phyloP scores from a whole-genome alignment of 2,113 vertebrate species.

The Oncorhynchus mykiss region DNA sequence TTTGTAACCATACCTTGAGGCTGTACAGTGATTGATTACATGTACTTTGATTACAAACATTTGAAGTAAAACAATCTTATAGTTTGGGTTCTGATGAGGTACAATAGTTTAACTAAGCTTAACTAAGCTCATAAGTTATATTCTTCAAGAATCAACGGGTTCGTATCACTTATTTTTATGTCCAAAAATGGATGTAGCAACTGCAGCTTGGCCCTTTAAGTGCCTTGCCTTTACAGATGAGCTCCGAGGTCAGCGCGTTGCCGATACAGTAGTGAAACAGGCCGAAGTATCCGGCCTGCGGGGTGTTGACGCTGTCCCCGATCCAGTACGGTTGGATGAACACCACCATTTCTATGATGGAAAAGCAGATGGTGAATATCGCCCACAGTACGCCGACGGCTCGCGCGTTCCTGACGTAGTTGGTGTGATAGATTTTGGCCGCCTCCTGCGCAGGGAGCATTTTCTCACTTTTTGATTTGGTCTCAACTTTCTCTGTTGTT shows the following conservation, averaged over 20 bases:
- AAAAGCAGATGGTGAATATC: constrained; percentile 92
- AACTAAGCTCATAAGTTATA: constrained; percentile 90
- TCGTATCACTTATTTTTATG: constrained; percentile 92
- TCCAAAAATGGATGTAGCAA: constrained; percentile 92
- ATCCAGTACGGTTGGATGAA: constrained; percentile 99
- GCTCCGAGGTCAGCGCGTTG: constrained; percentile 91
- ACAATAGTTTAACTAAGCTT: constrained; percentile 80
- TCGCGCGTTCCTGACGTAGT: constrained; percentile 92
- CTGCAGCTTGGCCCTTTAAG: constrained; percentile 67
- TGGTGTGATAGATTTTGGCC: constrained; percentile 95
- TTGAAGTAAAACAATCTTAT: no score
- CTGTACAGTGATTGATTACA: no score
- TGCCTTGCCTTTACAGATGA: constrained; percentile 88
- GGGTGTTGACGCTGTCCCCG: constrained; percentile 92
- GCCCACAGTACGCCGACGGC: constrained; percentile 95
- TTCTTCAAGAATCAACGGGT: constrained; percentile 87
- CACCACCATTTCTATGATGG: constrained; percentile 88
- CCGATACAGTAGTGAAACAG: constrained; percentile 96
- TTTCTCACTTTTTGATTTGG: constrained; percentile 72
- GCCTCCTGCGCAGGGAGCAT: constrained; percentile 93
- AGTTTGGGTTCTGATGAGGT: constrained; percentile 79
- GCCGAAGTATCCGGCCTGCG: constrained; percentile 94
- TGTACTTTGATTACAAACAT: no score
- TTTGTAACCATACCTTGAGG: no score
- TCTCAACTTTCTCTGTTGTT: background rate